Base-by-base conservation (phyloP, 2,797 vertebrate genomes). In the Euthynnus affinis region DNA sequence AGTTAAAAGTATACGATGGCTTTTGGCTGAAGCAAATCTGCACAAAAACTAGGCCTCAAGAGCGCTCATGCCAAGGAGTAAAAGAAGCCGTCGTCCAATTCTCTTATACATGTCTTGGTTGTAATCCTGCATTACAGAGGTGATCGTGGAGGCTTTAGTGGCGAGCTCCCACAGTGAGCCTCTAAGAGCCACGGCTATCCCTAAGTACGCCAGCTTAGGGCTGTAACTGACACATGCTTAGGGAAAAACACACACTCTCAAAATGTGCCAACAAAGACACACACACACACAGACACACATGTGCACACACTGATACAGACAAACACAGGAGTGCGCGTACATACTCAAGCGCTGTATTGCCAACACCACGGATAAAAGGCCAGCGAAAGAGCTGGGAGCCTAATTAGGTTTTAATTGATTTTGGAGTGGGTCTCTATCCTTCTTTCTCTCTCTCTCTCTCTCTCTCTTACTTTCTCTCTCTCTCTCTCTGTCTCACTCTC, bases 391-490 rank as follows among this genome's bases (percentile, higher is more conserved):
- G 91, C 91, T 88, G 90, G 90, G 89, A 92, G 92, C 88, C 91
- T 94, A 95, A 95, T 95, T 94, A 94, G 93, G 91, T 94, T 95
- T 94, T 94, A 94, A 96, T 96, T 94, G 95, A 96, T 96, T 95
- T 94, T 92, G 92, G 91, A 93, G 91, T 93, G 93, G 92, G 91
- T 91, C 92, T 93, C 91, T 93, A 87, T 87, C 83, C 80, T 61
- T 79, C 76, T 69, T 61, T 69, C 70, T 71, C 65, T 58, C 63
- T 53, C 62, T 58, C 74, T 73, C 86, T 76, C 42, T 3, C 79
- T 74, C 82, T 80, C 86, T 85, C 90, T 69, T 84, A 29, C 27
- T 29, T 29, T 22, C 65, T 75, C 58, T 70, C 15, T 59, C 46
- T 52, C 44, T 73, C 86, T 76, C 42, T 4, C 77, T 74, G 81